phyloP scores from a whole-genome alignment of 1,140 invertebrate genomes.

The Limonius californicus region DNA sequence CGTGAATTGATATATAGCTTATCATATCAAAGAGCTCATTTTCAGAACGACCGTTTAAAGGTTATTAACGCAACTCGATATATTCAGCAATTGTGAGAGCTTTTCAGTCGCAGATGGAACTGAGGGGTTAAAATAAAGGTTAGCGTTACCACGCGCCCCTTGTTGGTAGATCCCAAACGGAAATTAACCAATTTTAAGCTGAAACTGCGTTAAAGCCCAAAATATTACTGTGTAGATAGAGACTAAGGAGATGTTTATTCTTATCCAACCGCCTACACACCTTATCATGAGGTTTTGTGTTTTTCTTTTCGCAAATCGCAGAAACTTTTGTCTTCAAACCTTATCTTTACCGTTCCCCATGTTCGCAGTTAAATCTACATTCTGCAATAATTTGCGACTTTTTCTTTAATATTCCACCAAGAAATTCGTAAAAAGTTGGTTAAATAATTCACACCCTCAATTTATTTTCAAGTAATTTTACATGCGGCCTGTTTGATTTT shows the following conservation, averaged over 20 bases:
- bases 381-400: too few relatives aligned
- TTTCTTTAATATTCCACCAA: too few relatives aligned
- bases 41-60: neutral
- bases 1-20: too few relatives aligned
- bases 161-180: constrained; percentile 14
- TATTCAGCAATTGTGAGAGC: neutral
- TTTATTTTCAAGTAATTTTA: too few relatives aligned
- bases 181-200: constrained; percentile 17
- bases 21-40: constrained; percentile 4
- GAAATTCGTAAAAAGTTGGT: too few relatives aligned
- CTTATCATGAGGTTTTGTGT: constrained; percentile 5
- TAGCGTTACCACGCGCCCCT: constrained; percentile 2
- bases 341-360: neutral
- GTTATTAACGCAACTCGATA: neutral
- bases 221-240: constrained; percentile 11
- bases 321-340: constrained; percentile 1
- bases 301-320: constrained; percentile 4
- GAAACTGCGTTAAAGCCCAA: neutral
- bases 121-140: constrained; percentile 12
- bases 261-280: neutral
- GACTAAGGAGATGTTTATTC: neutral
- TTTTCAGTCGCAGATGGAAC: constrained; percentile 6
- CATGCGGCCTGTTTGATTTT: too few relatives aligned
- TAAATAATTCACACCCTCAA: too few relatives aligned
- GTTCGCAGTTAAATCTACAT: too few relatives aligned